Evolutionary conservation across 2,113 vertebrate species (phyloP), one percentile per base, ranked within the genome.

Genomic region (Corydoras maculifer): DNA sequence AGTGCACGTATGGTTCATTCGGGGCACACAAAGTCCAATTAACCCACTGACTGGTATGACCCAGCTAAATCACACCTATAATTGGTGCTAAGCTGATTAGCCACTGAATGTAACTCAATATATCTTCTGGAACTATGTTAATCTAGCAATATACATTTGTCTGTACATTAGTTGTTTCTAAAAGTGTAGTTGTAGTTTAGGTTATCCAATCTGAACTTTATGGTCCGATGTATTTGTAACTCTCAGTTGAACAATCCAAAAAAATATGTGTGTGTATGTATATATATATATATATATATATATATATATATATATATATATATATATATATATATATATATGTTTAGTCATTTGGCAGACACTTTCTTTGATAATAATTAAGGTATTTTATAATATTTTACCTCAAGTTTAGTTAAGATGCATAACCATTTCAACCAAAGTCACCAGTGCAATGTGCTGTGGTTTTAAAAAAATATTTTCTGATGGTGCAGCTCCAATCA

Each of bases 51-150:
- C 78, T 79, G 75, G 76, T 80, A 75, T 76, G 75, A 77, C 69
- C 73, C 48, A 74, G 76, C 81, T 83, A 75, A 81, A 82, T 87
- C 80, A 83, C 83, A 86, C 79, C 50, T 84, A 83, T 87, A 84
- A 86, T 84, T 86, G 85, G 82, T 85, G 81, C 65, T 67, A 74
- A 74, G 79, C 68, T 71, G 78, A 75, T 82, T 82, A 81, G 68
- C 54, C 69, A 63, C 12, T 58, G 29, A 70, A 68, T 53, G 70
- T 51, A 77, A 80, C 69, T 78, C 69, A 3, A 65, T 65, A 18
- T 70, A 59, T 66, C 7, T 66, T 53, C 58, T 62, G 64, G 31
- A 48, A 9, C n/a, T 62, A 5, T 8, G 14, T 32, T 25, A 51
- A 15, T 68, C 50, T 62, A 67, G 30, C 58, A 15, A 15, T 59